Evolutionary conservation across 2,113 vertebrate genomes (phyloP).

Genomic region (Phylloscopus trochilus): DNA sequence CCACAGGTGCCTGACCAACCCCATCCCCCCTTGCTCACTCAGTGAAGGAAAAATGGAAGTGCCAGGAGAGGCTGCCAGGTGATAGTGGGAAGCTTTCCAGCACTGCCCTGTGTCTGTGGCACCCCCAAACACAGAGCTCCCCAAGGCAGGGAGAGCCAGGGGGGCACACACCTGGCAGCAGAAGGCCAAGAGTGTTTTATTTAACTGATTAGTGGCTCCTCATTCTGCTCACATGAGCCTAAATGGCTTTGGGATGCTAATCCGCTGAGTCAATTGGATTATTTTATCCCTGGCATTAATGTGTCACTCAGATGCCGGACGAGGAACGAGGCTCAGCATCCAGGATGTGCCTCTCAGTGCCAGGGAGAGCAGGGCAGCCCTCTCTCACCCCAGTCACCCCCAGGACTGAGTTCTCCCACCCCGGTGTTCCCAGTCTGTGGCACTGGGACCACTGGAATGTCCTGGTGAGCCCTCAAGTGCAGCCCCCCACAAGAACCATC

Average conservation of each 20-base stretch:
- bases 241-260: conserved; percentile 54
- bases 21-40: not conserved
- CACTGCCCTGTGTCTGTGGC: not conserved
- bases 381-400: not conserved
- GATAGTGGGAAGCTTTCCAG: not conserved
- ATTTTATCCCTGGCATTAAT: conserved; percentile 30
- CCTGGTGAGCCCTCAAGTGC: not conserved
- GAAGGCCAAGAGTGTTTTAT: not conserved
- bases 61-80: not conserved
- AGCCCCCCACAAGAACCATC: not conserved
- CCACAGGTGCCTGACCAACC: not conserved
- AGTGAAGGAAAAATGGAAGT: not conserved
- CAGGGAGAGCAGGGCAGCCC: not conserved
- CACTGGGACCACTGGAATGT: not conserved
- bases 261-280: conserved; percentile 53
- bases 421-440: not conserved
- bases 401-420: not conserved
- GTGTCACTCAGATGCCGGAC: not conserved
- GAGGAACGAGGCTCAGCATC: fast-evolving
- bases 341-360: not conserved
- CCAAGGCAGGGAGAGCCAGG: fast-evolving
- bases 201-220: conserved; percentile 28
- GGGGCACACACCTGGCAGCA: not conserved
- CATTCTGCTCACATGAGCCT: conserved; percentile 32
- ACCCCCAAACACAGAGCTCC: not conserved